Evolutionary conservation across 2,888 invertebrate species (phyloP).

Genomic region (Cheilosia scutellata): DNA sequence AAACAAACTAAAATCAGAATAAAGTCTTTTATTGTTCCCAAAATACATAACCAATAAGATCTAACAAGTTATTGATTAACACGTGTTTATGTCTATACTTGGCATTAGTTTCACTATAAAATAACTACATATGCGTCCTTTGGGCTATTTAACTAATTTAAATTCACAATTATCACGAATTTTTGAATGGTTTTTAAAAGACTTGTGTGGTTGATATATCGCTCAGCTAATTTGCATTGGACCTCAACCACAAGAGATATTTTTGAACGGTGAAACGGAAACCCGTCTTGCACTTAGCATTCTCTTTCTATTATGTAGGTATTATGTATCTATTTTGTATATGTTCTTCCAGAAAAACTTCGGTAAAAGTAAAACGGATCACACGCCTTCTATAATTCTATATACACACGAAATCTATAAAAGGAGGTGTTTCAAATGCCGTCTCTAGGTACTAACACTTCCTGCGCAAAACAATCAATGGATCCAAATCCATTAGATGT

Average conservation of each 20-base stretch:
- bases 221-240: slow-evolving; percentile 33
- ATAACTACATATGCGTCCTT: slow-evolving; percentile 4
- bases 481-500: not conserved
- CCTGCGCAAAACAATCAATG: slow-evolving; percentile 3
- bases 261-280: not conserved
- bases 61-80: slow-evolving; percentile 20
- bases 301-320: not conserved
- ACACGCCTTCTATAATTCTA: slow-evolving; percentile 9
- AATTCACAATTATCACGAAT: slow-evolving; percentile 35
- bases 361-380: slow-evolving; percentile 26
- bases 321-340: not conserved
- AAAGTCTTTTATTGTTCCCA: slow-evolving; percentile 2
- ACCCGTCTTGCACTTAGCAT: slow-evolving; percentile 22
- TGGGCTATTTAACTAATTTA: slow-evolving; percentile 20
- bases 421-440: slow-evolving; percentile 9
- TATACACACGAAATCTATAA: not conserved
- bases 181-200: slow-evolving; percentile 28
- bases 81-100: slow-evolving; percentile 21
- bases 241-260: slow-evolving; percentile 9
- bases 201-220: slow-evolving; percentile 6
- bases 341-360: slow-evolving; percentile 12
- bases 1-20: slow-evolving; percentile 3
- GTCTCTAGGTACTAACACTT: not conserved
- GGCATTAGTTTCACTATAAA: not conserved
- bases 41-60: slow-evolving; percentile 1